Conservation (phyloP, 1,140 invertebrate genomes). For the Drosophila takahashii region DNA sequence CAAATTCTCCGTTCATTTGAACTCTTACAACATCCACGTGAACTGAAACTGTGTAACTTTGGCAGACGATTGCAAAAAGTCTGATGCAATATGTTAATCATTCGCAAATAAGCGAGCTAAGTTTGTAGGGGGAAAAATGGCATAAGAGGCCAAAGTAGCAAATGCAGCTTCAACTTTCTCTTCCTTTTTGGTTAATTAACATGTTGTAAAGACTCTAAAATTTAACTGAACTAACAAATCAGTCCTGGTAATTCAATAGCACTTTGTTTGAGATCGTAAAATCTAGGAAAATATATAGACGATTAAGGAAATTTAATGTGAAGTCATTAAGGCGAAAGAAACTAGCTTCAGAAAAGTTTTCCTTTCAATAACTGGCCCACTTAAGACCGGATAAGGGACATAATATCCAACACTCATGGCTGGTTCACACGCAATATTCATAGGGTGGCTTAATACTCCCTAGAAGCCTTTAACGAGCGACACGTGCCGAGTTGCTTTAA, state of each 20-base stretch:
- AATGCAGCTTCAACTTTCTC: conserved; percentile 3
- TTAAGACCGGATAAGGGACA: conserved; percentile 26
- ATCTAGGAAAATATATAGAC: not conserved
- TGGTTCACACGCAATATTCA: conserved; percentile 30
- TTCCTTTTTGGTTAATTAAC: not conserved
- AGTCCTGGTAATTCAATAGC: no score
- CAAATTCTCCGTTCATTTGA: conserved; percentile 34
- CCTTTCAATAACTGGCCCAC: not conserved
- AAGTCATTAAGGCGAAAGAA: not conserved
- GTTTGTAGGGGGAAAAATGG: conserved; percentile 13
- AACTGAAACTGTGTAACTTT: conserved; percentile 17
- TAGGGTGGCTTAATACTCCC: conserved; percentile 8
- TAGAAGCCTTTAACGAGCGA: conserved; percentile 44
- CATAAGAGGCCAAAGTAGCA: not conserved
- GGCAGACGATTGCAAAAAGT: conserved; percentile 37
- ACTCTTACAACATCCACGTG: conserved; percentile 20
- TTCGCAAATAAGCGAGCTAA: conserved; percentile 16
- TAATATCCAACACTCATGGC: conserved; percentile 13
- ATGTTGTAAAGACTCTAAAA: not conserved
- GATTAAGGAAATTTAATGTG: not conserved
- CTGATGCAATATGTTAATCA: conserved; percentile 51
- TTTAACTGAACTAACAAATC: no score
- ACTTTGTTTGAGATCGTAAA: not conserved
- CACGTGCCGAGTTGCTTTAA: conserved; percentile 36
- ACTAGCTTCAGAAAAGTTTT: not conserved